Base-by-base conservation (phyloP, 2,797 vertebrate genomes). In the Urosaurus nigricauda region DNA sequence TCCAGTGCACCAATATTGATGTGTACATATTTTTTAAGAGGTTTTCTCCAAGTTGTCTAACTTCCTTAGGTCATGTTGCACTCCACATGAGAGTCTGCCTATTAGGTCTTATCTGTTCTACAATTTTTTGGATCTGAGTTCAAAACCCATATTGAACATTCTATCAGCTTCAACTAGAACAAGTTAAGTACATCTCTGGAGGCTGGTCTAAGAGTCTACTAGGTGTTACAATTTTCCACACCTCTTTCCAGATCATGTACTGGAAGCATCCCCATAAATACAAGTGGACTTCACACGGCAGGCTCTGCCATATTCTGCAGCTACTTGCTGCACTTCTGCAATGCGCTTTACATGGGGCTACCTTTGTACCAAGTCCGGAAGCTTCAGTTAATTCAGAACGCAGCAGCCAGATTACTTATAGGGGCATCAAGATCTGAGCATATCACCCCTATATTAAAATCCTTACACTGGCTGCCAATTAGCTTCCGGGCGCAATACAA, bases 51-150 rank as follows among this genome's bases (percentile, higher is more conserved):
- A 99, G 97, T 95, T 99, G 99, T 68, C 99, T 97, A 29, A 99
- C 98, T 95, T 99, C 99, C 96, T 99, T 99, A n/a, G 99, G 99
- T 99, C 99, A 99, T 21, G 99, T 99, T 29, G 99, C 99, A 88
- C 98, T 99, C 98, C 99, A 99, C 98, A 99, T 99, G 83, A 99
- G 96, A 4, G 99, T 99, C 87, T 99, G 99, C 40, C 99, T 98
- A 95, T 99, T 98, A 94, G 97, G 93, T 96, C 99, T 97, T 90
- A 99, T 99, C 93, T 99, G 98, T 95, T 99, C 99, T 13, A 99
- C 98, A 78, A 99, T 99, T 95, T 99, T 99, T 71, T 99, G 95
- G 93, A 99, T 99, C 94, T 99, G 99, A 78, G 99, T 92, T 99
- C 99, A 91, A 99, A 99, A 13, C 99, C 99, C 99, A 99, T 99